Base-by-base conservation (phyloP, 2,113 vertebrate genomes). In the Eidolon helvum region DNA sequence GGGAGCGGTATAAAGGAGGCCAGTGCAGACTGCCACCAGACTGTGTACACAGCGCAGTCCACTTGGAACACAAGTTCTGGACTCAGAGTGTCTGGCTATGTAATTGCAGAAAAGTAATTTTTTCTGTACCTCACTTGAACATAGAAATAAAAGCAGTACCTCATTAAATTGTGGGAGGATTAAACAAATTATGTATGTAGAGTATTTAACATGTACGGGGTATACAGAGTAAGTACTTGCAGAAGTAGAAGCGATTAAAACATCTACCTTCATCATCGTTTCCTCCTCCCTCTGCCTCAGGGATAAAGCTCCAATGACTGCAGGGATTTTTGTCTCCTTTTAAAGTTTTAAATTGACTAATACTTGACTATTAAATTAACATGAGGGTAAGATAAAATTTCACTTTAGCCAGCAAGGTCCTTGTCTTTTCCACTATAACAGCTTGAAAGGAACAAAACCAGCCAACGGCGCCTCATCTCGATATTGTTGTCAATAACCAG, bases 331-430 rank as follows among this genome's bases (percentile, higher is more conserved):
- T 48, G 2, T 45, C 35, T 10, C 30, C 15, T 53, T 84, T 10
- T 66, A 35, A 92, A 66, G 53, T 84, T 96, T 89, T 77, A 88
- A 92, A 92, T 80, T 82, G 95, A 94, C 18, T 12, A 90, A 59
- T 63, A 65, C 0, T 33, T 87, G n/a, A 87, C 53, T 75, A 88
- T 38, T 72, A 89, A 57, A 72, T 53, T 61, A 87, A 79, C 14
- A 90, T 28, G 11, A 88, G 78, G 2, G 5, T 93, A 55, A 87
- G 40, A 63, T 15, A 38, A 95, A 69, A 91, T 75, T 80, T 85
- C 43, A 93, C n/a, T 95, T 69, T 48, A 57, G 38, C 28, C 28
- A 48, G 28, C 71, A 65, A 87, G 10, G 30, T 94, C 45, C 43
- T 66, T 72, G 19, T 48, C 6, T 5, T 19, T 79, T 68, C 11